Conservation (phyloP, 2,113 vertebrate species). For the Prunella fulvescens region DNA sequence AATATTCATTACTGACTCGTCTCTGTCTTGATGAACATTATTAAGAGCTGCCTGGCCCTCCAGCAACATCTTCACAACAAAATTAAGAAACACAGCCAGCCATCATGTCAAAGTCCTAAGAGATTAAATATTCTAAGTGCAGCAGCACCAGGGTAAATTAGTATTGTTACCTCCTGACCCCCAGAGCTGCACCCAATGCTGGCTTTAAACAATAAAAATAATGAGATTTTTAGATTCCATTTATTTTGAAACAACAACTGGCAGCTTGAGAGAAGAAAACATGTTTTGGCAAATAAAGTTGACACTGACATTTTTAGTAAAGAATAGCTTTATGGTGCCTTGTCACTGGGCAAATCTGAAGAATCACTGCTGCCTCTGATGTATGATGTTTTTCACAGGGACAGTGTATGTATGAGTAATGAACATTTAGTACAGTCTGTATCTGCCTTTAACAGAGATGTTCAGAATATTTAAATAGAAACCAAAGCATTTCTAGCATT, state of each 20-base stretch:
- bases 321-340: conserved; percentile 26
- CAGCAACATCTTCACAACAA: conserved; percentile 25
- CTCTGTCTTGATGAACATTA: conserved; percentile 24
- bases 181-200: neutral
- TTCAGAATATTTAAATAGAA: conserved; percentile 51
- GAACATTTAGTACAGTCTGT: conserved; percentile 33
- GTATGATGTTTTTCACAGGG: conserved; percentile 14
- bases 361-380: conserved; percentile 19
- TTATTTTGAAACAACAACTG: conserved; percentile 64
- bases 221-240: conserved; percentile 66
- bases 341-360: conserved; percentile 40
- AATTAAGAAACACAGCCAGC: conserved; percentile 45
- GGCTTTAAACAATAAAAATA: conserved; percentile 69
- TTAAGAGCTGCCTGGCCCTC: conserved; percentile 29
- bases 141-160: conserved; percentile 44
- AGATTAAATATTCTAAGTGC: conserved; percentile 65
- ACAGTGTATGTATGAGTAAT: neutral
- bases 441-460: conserved; percentile 23
- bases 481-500: neutral
- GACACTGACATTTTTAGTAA: conserved; percentile 66
- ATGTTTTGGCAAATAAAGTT: conserved; percentile 60
- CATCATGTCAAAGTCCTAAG: conserved; percentile 54
- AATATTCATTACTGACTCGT: conserved; percentile 12
- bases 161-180: conserved; percentile 59
- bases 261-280: conserved; percentile 54